Evolutionary conservation across 2,113 vertebrate genomes (phyloP), one percentile per base, ranked within the genome.

Genomic region (Tachycineta bicolor): DNA sequence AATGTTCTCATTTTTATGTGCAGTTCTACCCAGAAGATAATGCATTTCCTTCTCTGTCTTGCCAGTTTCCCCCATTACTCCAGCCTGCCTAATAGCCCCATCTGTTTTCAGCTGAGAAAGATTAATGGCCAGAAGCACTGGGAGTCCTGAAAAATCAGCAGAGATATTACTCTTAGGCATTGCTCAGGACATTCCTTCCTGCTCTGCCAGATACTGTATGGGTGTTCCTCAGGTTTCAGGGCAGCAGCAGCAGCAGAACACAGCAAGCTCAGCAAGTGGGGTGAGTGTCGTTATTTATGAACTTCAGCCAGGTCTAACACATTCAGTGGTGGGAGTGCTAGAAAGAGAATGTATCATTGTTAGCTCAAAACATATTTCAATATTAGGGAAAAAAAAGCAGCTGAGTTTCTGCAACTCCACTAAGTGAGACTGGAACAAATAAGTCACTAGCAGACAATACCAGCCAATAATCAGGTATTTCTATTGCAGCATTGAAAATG

Each of bases 71-170:
- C 70, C 93, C 69, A 88, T 93, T 90, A 89, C 71, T 90, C n/a
- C 77, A 88, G 83, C 53, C 81, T 89, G 77, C 93, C 74, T 96
- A 95, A 97, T 95, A 89, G 89, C 94, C 87, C 91, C 94, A 95
- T 97, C 95, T 95, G 93, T 19, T 96, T 95, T 96, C 44, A 3
- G 86, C 90, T 94, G 85, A 93, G 94, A 78, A 93, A 89, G 92
- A 95, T 93, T 94, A 95, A 97, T 93, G 96, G 82, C 56, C 69
- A 56, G 65, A 60, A 90, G 76, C 80, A 56, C 86, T 83, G 74
- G 73, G 62, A 95, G 86, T 94, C 88, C 86, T 92, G 88, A 90
- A 83, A 87, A 82, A 96, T 95, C 94, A 93, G 86, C 90, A 71
- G 80, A 92, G 73, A 83, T 75, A 80, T 94, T 93, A 88, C 63